phyloP scores from a whole-genome alignment of 2,888 invertebrate species.

The Lamellibrachia columna region DNA sequence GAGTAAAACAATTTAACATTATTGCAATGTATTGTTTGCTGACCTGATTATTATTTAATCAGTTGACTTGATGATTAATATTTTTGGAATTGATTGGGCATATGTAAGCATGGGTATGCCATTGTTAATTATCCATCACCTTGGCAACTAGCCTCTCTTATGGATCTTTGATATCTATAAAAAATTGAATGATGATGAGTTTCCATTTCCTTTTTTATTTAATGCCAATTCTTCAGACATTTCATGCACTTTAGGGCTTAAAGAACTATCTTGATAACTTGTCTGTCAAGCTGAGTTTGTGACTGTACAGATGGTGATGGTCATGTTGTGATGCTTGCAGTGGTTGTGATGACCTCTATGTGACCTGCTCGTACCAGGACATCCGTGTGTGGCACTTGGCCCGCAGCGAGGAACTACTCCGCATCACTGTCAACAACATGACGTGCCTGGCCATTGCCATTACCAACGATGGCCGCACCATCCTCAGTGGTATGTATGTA shows the following conservation, averaged over 20 bases:
- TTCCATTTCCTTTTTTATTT: too few relatives aligned
- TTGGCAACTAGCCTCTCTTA: too few relatives aligned
- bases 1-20: too few relatives aligned
- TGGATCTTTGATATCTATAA: too few relatives aligned
- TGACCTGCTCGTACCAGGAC: slow-evolving; percentile 85
- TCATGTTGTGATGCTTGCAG: slow-evolving; percentile 29
- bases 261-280: not conserved
- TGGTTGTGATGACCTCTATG: slow-evolving; percentile 80
- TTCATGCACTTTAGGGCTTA: not conserved
- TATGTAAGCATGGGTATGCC: too few relatives aligned
- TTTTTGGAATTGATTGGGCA: too few relatives aligned
- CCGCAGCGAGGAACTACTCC: slow-evolving; percentile 80
- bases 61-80: too few relatives aligned
- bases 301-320: not conserved
- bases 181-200: too few relatives aligned
- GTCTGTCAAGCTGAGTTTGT: not conserved
- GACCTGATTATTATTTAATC: too few relatives aligned
- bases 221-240: not conserved
- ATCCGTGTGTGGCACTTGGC: slow-evolving; percentile 86
- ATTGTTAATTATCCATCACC: too few relatives aligned
- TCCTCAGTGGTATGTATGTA: slow-evolving; percentile 73
- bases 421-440: slow-evolving; percentile 88
- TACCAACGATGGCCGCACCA: slow-evolving; percentile 80
- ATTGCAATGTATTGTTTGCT: too few relatives aligned
- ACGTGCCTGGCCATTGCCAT: slow-evolving; percentile 83